Base-by-base conservation (phyloP, 1,140 invertebrate genomes). In the Sinonovacula constricta region DNA sequence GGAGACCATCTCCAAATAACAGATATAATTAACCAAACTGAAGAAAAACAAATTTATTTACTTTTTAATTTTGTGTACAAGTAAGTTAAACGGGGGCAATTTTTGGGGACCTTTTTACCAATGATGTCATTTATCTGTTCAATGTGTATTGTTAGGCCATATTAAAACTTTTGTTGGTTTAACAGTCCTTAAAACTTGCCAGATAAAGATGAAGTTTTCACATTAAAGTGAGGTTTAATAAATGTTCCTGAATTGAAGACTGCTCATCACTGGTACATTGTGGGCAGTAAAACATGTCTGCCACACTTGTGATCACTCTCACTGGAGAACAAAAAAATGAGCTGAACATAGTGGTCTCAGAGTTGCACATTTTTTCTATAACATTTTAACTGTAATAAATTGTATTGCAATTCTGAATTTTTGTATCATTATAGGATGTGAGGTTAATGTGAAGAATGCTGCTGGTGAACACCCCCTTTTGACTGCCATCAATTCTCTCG, bases 401-500 rank as follows among this genome's bases (percentile, higher is more conserved):
- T 45, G 39, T 67, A 22, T 22, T 49, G 2, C 45, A 67, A 45
- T 31, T 10, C 31, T 53, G n/a, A 22, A 34, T 3, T 53, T 68
- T 22, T 36, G 1, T 67, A 1, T 12, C 75, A 60, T 74, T 63
- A 12, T 65, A 89, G 88, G 88, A 51, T 88, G 86, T 70, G n/a
- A 57, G 51, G 79, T 88, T 15, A 87, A 88, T 78, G 79, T 53
- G 15, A 70, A 80, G n/a, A 87, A 88, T 71, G 33, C 76, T 15
- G 53, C 79, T 22, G 86, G 86, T 33, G 85, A 86, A 66, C 83
- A 83, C 45, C 79, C 87, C 24, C 60, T 89, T 3, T 72, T 85
- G 56, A 76, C 82, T 28, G 85, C 86, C 28, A 72, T 89, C 14
- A 56, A 71, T 22, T 80, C 65, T 28, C 77, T 78, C n/a, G 79